Evolutionary conservation across 2,888 invertebrate species (phyloP), one percentile per base, ranked within the genome.

Genomic region (Morpho achilles): DNA sequence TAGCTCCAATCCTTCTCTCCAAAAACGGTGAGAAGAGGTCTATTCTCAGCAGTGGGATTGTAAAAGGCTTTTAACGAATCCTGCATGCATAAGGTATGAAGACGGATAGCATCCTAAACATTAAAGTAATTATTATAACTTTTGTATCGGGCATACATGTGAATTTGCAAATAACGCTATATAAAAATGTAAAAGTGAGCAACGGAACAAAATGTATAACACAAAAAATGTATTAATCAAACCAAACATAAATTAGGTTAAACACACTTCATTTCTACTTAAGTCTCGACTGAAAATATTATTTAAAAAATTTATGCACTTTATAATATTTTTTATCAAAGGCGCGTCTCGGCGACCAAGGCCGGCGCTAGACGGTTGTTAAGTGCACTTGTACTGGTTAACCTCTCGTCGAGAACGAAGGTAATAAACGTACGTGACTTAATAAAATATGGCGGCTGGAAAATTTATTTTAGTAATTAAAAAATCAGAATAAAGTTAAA

Each of bases 301-400:
- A 53, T 53, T 16, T 53, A 40, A 53, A 52, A 53, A 43, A 46
- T 42, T 40, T 45, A 51, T 51, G 16, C 53, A 40, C 45, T 46
- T 53, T 40, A 50, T 41, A 41, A 59, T 48, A 57, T 60, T 59
- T 61, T 59, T 59, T 59, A 59, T 61, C 56, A 61, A 61, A 61
- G 57, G 53, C 53, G 61, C 52, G 53, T 54, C 55, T 53, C 22
- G 39, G 58, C 41, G 58, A 55, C 58, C 58, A 47, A 61, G 61
- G 61, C 59, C 59, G 49, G 56, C 46, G 52, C 44, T 49, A 61
- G 61, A 61, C 44, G 46, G 40, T 44, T 39, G 46, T 22, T 53
- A 53, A 50, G 61, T 59, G 55, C 61, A 41, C 58, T 61, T 40
- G 50, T 47, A 42, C 47, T 53, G 53, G 53, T 61, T 51, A 59